These are phyloP conservation scores for Schizaphis graminum DNA, from an alignment of 2,888 invertebrate genomes.

Conservation along the genomic window DNA sequence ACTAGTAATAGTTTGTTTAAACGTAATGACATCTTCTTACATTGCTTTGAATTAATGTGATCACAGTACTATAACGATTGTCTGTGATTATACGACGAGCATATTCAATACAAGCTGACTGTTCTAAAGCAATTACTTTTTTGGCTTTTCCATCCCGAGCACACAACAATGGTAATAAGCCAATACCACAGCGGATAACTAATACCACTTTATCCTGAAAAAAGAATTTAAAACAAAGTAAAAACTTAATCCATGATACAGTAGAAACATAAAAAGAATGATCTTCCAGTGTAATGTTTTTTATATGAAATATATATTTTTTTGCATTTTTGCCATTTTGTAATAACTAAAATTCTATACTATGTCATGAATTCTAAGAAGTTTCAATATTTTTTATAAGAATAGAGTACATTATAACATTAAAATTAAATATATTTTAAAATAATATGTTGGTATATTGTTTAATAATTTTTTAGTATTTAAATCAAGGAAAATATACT, in stretches of 20 bases:
- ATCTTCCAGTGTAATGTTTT: neutral
- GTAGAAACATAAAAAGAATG: neutral
- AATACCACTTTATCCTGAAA: conserved; percentile 57
- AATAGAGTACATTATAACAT: neutral
- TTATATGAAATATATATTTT: neutral
- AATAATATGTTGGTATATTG: neutral
- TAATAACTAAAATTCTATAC: neutral
- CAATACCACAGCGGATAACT: conserved; percentile 47
- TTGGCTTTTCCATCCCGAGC: conserved; percentile 19
- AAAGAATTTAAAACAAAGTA: neutral
- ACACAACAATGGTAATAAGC: conserved; percentile 58
- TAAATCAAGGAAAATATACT: neutral
- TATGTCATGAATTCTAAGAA: neutral
- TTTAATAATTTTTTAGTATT: neutral
- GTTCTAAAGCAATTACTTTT: conserved; percentile 54
- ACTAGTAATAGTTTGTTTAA: neutral
- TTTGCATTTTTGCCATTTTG: neutral
- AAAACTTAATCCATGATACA: neutral
- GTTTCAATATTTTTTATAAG: neutral
- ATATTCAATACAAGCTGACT: conserved; percentile 53
- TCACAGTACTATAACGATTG: neutral
- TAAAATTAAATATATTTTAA: neutral
- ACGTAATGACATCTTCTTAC: neutral
- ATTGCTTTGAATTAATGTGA: conserved; percentile 51
- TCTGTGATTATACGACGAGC: conserved; percentile 42